Base-by-base conservation (phyloP, 1,140 invertebrate species). In the Aphaenogaster floridana region DNA sequence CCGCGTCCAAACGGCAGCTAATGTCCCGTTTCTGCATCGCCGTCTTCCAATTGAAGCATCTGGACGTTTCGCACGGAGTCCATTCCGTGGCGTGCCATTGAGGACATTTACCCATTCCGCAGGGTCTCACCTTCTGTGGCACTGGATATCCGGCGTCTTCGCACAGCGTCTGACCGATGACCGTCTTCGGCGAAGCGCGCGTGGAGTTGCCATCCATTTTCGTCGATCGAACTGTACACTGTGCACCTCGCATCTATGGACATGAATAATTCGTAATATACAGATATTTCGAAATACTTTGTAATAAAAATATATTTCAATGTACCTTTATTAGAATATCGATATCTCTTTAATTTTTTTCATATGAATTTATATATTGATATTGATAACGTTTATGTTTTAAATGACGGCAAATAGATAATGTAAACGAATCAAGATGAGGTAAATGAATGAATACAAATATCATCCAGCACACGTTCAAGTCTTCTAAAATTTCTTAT, bases 21-120 rank as follows among this genome's bases (percentile, higher is more conserved):
- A 98, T 97, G 52, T 97, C 96, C 87, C 98, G 96, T 83, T 97
- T 97, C 92, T 97, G 97, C 94, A 98, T 97, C 8, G 98, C 98
- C 97, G 97, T 97, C 93, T 98, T 97, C 96, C 97, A 97, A 42
- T 96, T 97, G 91, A 98, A 97, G 94, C 98, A 98, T 68, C 97
- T 96, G 11, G 97, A 97, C 48, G 96, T 96, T 90, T 97, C 96
- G 91, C 97, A 98, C 1, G 95, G 92, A 1, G 96, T 96, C 98
- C 98, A 98, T n/a, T 97, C 96, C 36, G 96, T 96, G 4, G 96
- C 94, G 66, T 96, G 95, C 98, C 98, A 98, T 74, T 96, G 96
- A 2, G 97, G 97, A 94, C 98, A 98, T 72, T 96, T 96, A 66
- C 96, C 96, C 5, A 96, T 94, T 52, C 97, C 97, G 92, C 98